A percentile compares a stretch with the other conserved stretches of the same genome.
phyloP scores from a whole-genome alignment of 2,888 invertebrate species.

The Odontocolon sp. region DNA sequence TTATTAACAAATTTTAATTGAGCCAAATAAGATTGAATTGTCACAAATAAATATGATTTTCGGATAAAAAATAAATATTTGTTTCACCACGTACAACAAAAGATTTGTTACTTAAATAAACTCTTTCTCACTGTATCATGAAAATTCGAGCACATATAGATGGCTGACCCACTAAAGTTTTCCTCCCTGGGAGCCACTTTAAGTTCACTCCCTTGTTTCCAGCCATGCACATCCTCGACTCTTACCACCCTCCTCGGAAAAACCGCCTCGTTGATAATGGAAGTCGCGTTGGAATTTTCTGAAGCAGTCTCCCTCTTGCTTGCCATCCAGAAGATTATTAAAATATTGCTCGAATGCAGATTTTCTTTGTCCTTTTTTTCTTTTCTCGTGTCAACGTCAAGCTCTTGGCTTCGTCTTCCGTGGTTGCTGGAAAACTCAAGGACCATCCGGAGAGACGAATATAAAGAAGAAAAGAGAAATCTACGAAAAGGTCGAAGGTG shows the following conservation, averaged over 20 bases:
- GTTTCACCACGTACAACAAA: too few relatives aligned
- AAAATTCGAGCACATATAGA: too few relatives aligned
- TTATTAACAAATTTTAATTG: too few relatives aligned
- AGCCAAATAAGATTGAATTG: too few relatives aligned
- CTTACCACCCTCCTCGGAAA: not conserved
- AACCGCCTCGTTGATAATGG: not conserved
- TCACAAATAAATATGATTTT: too few relatives aligned
- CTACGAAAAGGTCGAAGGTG: not conserved
- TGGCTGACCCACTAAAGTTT: conserved; percentile 16
- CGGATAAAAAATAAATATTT: too few relatives aligned
- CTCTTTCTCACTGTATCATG: too few relatives aligned
- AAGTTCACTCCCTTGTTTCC: conserved; percentile 9
- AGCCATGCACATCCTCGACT: not conserved
- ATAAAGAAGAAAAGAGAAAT: not conserved
- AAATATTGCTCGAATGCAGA: conserved; percentile 3
- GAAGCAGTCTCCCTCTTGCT: not conserved
- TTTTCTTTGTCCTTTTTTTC: not conserved
- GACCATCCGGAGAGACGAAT: not conserved
- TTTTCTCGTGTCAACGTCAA: not conserved
- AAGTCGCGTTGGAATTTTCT: not conserved
- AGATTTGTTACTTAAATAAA: too few relatives aligned
- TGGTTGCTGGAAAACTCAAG: not conserved
- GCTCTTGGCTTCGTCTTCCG: not conserved
- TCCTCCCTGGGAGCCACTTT: conserved; percentile 15
- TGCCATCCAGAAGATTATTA: conserved; percentile 17